Base-by-base conservation (phyloP, 1,140 invertebrate genomes). In the Charaxes varanes region DNA sequence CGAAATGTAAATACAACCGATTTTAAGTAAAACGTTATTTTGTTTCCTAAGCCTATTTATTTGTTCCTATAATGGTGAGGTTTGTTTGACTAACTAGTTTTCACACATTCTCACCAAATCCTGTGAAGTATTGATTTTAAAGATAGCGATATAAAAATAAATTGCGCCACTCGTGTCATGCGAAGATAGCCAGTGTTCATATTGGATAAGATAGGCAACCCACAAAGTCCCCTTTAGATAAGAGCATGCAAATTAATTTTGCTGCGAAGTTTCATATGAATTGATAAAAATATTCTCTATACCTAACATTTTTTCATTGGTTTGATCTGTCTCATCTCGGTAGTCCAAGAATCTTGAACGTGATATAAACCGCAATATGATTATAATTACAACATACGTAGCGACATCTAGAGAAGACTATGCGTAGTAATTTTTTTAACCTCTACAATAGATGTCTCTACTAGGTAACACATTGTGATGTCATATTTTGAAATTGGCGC, bases 1-100 rank as follows among this genome's bases (percentile, higher is more conserved):
- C 73, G 71, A 78, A 78, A 76, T 82, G 78, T 82, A 82, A 82
- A 82, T 82, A 82, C 78, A 82, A 82, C 78, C 74, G 76, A 82
- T 82, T 81, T 79, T 74, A 80, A 82, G 78, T 82, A 82, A 82
- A 81, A 78, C 64, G 71, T 74, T 80, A 76, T 78, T 82, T 82
- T 79, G 74, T 79, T 79, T 82, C 47, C 66, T 49, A 62, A 62
- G 62, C 67, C 70, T 76, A 72, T 81, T 81, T 81, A 81, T 81
- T 81, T 79, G 54, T 62, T 60, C 60, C 54, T 23, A 17, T 30
- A 11, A 32, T n/a, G n/a, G n/a, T n/a, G n/a, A n/a, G n/a, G n/a
- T n/a, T n/a, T n/a, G n/a, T n/a, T n/a, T n/a, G n/a, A n/a, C n/a
- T n/a, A n/a, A n/a, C n/a, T n/a, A n/a, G n/a, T n/a, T n/a, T n/a